phyloP scores from a whole-genome alignment of 2,113 vertebrate genomes.

The Narcine bancroftii region DNA sequence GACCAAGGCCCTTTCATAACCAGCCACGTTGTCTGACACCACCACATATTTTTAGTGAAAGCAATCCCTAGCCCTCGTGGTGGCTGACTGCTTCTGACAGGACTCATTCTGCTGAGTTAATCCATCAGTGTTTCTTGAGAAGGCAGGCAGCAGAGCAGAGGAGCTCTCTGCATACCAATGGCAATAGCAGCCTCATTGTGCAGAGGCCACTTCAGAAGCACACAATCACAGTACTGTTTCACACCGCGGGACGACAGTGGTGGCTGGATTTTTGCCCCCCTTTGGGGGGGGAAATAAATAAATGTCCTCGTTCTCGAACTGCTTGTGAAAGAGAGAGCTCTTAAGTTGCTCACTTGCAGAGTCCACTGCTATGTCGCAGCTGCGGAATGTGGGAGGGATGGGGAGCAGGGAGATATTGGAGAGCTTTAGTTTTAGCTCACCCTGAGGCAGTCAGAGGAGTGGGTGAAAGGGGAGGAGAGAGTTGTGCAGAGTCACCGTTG shows the following conservation, averaged over 20 bases:
- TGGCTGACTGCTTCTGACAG: constrained; percentile 28
- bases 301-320: neutral
- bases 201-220: constrained; percentile 14
- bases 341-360: neutral
- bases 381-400: neutral
- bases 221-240: constrained; percentile 34
- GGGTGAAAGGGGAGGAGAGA: neutral
- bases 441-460: neutral
- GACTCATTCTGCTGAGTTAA: constrained; percentile 28
- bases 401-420: neutral
- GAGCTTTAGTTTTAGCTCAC: neutral
- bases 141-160: constrained; percentile 2
- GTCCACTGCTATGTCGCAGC: neutral
- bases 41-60: neutral
- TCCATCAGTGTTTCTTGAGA: constrained; percentile 30
- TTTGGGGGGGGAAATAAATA: neutral
- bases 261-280: neutral
- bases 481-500: neutral
- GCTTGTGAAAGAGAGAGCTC: neutral
- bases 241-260: neutral
- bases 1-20: constrained; percentile 22
- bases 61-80: neutral
- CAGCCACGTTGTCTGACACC: neutral
- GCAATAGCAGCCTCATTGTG: constrained; percentile 1
- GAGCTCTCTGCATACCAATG: constrained; percentile 33